Evolutionary conservation across 2,113 vertebrate species (phyloP).

Genomic region (Nerophis lumbriciformis): DNA sequence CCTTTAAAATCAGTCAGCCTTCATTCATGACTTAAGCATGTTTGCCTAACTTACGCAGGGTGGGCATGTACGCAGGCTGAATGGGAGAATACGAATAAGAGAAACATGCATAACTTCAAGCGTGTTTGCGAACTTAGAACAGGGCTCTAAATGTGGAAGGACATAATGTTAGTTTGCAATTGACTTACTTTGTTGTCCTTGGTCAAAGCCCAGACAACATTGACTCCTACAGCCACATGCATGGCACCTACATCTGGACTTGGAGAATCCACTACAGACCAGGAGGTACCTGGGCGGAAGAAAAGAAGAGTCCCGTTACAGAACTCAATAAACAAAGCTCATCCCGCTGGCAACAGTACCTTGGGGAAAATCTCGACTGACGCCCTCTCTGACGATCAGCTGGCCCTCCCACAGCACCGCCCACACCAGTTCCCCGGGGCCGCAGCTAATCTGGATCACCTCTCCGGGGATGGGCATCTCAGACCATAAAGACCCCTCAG

Average conservation of each 20-base stretch:
- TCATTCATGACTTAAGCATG: no score
- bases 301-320: background rate
- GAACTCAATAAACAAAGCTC: background rate
- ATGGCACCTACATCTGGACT: conserved; percentile 80
- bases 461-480: conserved; percentile 82
- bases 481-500: conserved; percentile 86
- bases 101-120: no score
- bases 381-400: conserved; percentile 88
- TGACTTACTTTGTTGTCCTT: conserved; percentile 89
- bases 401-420: conserved; percentile 95
- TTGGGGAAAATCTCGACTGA: conserved; percentile 83
- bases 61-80: no score
- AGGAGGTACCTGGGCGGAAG: conserved; percentile 69
- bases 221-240: conserved; percentile 83
- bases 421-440: conserved; percentile 89
- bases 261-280: conserved; percentile 87
- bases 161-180: background rate
- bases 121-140: no score
- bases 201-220: conserved; percentile 91
- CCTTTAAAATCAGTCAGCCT: no score
- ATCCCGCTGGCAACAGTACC: conserved; percentile 58
- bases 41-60: no score
- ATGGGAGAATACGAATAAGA: no score
- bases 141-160: background rate
- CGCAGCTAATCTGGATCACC: conserved; percentile 94